phyloP scores from a whole-genome alignment of 1,140 invertebrate genomes.

The Drosophila obscura region DNA sequence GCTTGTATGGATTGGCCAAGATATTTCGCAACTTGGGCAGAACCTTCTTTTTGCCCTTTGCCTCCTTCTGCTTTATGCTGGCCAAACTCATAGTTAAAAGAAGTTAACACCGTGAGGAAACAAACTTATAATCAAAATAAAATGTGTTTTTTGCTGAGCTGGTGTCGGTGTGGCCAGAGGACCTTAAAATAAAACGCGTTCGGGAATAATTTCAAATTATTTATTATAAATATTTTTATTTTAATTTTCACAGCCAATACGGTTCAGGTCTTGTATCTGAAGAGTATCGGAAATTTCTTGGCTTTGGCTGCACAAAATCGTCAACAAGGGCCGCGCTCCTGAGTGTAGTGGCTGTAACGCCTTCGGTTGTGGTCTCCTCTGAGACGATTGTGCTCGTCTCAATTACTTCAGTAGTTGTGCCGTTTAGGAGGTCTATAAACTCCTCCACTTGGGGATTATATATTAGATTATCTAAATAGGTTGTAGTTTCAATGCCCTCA shows the following conservation, averaged over 20 bases:
- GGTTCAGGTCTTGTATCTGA: conserved; percentile 67
- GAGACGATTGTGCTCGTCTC: conserved; percentile 7
- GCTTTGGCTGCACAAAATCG: conserved; percentile 36
- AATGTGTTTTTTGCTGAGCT: conserved; percentile 24
- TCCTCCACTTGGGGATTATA: not conserved
- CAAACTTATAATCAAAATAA: not conserved
- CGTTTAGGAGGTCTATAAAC: not conserved
- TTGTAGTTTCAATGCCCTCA: conserved; percentile 30
- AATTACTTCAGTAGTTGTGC: conserved; percentile 8
- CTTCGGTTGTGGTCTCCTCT: conserved; percentile 24
- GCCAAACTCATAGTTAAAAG: conserved; percentile 52
- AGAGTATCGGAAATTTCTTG: conserved; percentile 45
- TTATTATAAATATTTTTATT: not conserved
- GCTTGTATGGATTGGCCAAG: conserved; percentile 68
- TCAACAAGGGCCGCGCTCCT: conserved; percentile 10
- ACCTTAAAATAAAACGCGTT: not conserved
- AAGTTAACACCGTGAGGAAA: not conserved
- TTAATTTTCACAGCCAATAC: conserved; percentile 24
- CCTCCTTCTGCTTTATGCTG: conserved; percentile 58
- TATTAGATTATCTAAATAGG: conserved; percentile 11
- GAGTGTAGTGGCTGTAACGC: not conserved
- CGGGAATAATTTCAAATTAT: not conserved
- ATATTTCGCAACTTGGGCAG: conserved; percentile 59
- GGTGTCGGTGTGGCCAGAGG: not conserved
- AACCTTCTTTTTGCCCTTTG: conserved; percentile 63